Evolutionary conservation across 2,888 invertebrate species (phyloP).

Genomic region (Gnatocerus cornutus): DNA sequence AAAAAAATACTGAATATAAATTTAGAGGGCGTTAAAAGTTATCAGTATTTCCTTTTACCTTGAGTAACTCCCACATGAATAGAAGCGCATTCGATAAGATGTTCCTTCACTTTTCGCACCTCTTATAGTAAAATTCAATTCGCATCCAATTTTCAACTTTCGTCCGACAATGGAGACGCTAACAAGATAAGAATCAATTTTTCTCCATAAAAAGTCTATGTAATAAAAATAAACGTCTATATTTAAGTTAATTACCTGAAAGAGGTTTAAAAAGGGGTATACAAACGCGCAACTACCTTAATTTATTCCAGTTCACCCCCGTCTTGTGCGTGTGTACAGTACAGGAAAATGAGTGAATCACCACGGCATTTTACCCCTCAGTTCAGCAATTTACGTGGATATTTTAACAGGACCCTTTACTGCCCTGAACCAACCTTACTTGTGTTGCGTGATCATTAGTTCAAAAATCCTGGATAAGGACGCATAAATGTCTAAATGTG

Average conservation of each 20-base stretch:
- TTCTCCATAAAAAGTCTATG: conserved; percentile 43
- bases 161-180: conserved; percentile 64
- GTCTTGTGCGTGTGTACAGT: conserved; percentile 51
- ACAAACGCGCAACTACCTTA: conserved; percentile 32
- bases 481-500: conserved; percentile 33
- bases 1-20: conserved; percentile 8
- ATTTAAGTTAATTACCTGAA: conserved; percentile 17
- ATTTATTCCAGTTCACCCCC: conserved; percentile 52
- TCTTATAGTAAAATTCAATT: conserved; percentile 65
- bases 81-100: conserved; percentile 54
- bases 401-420: conserved; percentile 58
- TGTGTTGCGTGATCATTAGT: conserved; percentile 59
- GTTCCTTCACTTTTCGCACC: conserved; percentile 57
- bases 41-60: conserved; percentile 45
- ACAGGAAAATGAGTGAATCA: conserved; percentile 60
- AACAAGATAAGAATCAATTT: conserved; percentile 65
- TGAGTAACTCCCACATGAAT: conserved; percentile 57
- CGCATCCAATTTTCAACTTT: conserved; percentile 69
- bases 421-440: conserved; percentile 63
- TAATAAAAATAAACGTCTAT: conserved; percentile 35
- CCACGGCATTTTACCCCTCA: conserved; percentile 57
- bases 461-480: conserved; percentile 39
- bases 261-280: conserved; percentile 27
- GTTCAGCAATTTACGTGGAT: conserved; percentile 60
- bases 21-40: conserved; percentile 29